Conservation (phyloP, 1,140 invertebrate genomes). For the Littorina saxatilis region DNA sequence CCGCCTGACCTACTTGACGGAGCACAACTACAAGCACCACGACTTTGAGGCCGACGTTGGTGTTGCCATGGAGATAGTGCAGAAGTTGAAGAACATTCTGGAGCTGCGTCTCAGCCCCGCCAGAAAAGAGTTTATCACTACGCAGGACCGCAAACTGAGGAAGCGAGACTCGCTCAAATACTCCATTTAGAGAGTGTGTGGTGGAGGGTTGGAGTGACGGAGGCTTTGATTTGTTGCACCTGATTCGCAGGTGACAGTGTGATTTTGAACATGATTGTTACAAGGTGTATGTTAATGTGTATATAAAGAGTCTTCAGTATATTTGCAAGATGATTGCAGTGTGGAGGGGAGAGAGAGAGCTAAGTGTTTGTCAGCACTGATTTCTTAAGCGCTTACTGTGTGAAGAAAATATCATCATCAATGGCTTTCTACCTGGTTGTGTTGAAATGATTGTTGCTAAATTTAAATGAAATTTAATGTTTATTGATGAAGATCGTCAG, state of each 20-base stretch:
- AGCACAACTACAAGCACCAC: constrained; percentile 86
- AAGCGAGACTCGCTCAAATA: constrained; percentile 61
- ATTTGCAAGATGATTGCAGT: background rate
- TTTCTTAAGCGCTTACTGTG: too few relatives aligned
- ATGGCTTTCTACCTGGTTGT: too few relatives aligned
- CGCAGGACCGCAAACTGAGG: constrained; percentile 56
- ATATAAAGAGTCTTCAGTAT: background rate
- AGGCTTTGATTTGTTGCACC: background rate
- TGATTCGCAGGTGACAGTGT: background rate
- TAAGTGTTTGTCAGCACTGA: background rate
- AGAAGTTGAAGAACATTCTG: constrained; percentile 91
- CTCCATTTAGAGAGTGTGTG: background rate
- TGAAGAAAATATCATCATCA: too few relatives aligned
- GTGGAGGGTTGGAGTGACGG: background rate
- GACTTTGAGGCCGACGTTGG: constrained; percentile 89
- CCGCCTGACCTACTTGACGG: constrained; percentile 73
- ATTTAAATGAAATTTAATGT: too few relatives aligned
- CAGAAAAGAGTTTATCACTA: constrained; percentile 84
- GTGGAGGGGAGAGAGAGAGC: background rate
- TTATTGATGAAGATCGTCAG: too few relatives aligned
- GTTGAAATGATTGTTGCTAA: too few relatives aligned
- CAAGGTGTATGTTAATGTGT: background rate
- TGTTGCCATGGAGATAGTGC: constrained; percentile 87
- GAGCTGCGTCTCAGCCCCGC: constrained; percentile 86
- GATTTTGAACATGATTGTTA: background rate